Percentiles rank a stretch among this genome's conserved stretches.
phyloP scores from a whole-genome alignment of 2,797 vertebrate species.

The Onychomys torridus region DNA sequence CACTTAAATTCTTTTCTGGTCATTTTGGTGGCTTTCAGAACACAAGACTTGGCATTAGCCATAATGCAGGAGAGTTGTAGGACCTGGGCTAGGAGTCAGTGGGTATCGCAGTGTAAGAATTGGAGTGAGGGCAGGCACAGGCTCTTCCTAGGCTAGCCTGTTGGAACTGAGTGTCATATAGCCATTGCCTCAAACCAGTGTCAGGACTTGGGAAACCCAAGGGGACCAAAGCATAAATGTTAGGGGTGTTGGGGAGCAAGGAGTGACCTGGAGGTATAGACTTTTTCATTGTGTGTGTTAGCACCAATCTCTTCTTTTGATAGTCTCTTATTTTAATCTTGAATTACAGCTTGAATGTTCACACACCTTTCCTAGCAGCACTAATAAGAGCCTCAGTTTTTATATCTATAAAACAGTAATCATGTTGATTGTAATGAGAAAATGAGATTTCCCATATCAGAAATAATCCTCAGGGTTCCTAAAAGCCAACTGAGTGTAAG shows the following conservation, averaged over 20 bases:
- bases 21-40: slow-evolving; percentile 44
- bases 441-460: slow-evolving; percentile 26
- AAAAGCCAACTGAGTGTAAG: slow-evolving; percentile 8
- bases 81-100: background rate
- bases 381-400: slow-evolving; percentile 42
- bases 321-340: slow-evolving; percentile 40
- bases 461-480: background rate
- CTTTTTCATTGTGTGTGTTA: background rate
- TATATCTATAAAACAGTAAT: slow-evolving; percentile 50
- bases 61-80: background rate
- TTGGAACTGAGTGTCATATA: background rate
- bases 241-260: background rate
- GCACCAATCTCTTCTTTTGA: slow-evolving; percentile 21
- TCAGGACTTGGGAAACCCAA: slow-evolving; percentile 26
- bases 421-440: slow-evolving; percentile 10
- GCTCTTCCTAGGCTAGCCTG: background rate
- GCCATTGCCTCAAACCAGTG: background rate
- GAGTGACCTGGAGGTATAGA: background rate
- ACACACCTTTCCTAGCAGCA: background rate
- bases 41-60: slow-evolving; percentile 32
- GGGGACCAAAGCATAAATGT: slow-evolving; percentile 11
- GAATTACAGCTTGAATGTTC: slow-evolving; percentile 43
- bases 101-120: background rate
- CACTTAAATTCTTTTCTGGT: slow-evolving; percentile 63
- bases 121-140: background rate